Evolutionary conservation across 2,113 vertebrate genomes (phyloP).

Genomic region (Ochotona princeps): DNA sequence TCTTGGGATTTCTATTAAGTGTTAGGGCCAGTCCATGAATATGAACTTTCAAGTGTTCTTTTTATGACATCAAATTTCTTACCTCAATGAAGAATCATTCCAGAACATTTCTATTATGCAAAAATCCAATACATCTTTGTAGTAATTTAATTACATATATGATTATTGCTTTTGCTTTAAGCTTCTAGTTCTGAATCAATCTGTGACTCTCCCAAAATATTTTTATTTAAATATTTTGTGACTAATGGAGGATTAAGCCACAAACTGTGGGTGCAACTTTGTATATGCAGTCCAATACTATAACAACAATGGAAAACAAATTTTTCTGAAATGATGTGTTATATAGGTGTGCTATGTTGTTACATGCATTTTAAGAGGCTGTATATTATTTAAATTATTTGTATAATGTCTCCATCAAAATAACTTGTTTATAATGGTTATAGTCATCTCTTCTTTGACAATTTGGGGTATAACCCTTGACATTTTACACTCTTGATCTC

Average conservation of each 20-base stretch:
- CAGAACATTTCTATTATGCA: neutral
- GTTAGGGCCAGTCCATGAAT: neutral
- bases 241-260: neutral
- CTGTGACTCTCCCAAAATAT: slow-evolving; percentile 39
- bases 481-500: slow-evolving; percentile 30
- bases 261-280: slow-evolving; percentile 15
- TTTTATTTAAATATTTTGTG: neutral
- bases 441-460: slow-evolving; percentile 37
- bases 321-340: neutral
- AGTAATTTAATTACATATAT: slow-evolving; percentile 33
- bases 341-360: slow-evolving; percentile 43
- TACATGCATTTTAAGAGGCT: slow-evolving; percentile 30
- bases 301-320: slow-evolving; percentile 33
- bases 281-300: slow-evolving; percentile 8
- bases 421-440: slow-evolving; percentile 16
- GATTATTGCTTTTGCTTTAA: slow-evolving; percentile 28
- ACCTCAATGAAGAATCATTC: neutral
- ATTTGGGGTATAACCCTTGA: slow-evolving; percentile 16
- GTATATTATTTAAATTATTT: slow-evolving; percentile 44
- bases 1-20: slow-evolving; percentile 29
- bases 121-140: slow-evolving; percentile 41
- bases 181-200: neutral
- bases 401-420: slow-evolving; percentile 49
- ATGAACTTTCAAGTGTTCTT: neutral
- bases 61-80: neutral